Evolutionary conservation across 2,888 invertebrate genomes (phyloP).

Genomic region (Cantharis lateralis): DNA sequence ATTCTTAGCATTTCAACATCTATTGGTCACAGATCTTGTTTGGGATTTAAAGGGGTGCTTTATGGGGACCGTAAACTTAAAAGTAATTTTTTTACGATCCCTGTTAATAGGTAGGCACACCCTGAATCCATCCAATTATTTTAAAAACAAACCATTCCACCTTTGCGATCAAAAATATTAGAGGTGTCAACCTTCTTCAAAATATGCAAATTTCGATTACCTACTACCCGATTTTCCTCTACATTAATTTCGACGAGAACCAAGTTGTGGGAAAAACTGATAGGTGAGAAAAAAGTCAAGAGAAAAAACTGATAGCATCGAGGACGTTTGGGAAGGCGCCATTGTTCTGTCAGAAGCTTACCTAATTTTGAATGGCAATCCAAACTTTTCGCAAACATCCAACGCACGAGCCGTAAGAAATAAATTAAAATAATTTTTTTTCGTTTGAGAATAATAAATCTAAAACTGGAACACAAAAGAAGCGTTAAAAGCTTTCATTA

Average conservation of each 20-base stretch:
- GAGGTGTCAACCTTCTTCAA: neutral
- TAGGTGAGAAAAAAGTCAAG: neutral
- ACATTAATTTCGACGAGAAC: neutral
- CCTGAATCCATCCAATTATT: neutral
- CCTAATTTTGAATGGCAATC: neutral
- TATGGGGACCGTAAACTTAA: neutral
- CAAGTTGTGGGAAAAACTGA: neutral
- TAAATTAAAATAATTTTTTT: neutral
- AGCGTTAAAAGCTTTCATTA: constrained; percentile 4
- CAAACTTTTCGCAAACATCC: neutral
- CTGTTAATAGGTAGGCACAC: neutral
- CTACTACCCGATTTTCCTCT: neutral
- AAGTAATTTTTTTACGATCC: no score
- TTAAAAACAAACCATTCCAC: neutral
- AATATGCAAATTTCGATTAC: neutral
- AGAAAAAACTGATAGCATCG: neutral
- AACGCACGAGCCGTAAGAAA: neutral
- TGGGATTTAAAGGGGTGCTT: neutral
- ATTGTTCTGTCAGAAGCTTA: neutral
- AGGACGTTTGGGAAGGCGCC: neutral
- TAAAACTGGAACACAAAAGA: neutral
- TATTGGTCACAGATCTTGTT: neutral
- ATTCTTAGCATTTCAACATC: neutral
- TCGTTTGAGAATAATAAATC: neutral
- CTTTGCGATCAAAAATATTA: neutral